Percentiles rank a stretch among this genome's conserved stretches.
phyloP scores from a whole-genome alignment of 2,113 vertebrate species.

The Tympanuchus pallidicinctus region DNA sequence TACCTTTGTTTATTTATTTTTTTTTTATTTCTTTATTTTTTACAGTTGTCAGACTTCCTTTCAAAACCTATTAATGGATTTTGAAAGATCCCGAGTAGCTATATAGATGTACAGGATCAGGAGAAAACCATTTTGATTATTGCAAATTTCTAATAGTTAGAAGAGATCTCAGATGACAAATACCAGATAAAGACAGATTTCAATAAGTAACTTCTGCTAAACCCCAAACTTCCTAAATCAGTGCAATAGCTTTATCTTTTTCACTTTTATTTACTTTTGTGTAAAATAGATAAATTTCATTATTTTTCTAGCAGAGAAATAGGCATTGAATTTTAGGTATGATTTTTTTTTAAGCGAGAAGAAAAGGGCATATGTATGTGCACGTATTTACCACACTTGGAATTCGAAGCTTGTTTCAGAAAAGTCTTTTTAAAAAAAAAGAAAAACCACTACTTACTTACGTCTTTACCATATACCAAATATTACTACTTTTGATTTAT shows the following conservation, averaged over 20 bases:
- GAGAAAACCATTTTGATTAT: neutral
- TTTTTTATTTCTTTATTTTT: neutral
- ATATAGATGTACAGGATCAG: neutral
- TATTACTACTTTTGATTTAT: neutral
- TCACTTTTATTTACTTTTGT: neutral
- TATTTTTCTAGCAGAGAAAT: neutral
- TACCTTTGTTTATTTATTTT: neutral
- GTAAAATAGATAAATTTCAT: neutral
- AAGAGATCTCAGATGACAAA: neutral
- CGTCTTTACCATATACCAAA: neutral
- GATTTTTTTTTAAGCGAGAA: neutral
- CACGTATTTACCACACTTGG: neutral
- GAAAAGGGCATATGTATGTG: neutral
- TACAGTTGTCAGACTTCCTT: neutral
- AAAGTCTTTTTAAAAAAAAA: no score
- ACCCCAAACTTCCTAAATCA: neutral
- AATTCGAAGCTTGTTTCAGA: neutral
- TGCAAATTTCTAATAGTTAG: neutral
- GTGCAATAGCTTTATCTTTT: neutral
- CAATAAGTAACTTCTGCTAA: neutral
- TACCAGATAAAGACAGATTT: neutral
- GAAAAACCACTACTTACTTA: rapidly evolving
- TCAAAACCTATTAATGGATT: neutral
- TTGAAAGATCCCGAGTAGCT: neutral
- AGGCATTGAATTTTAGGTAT: neutral